These are phyloP conservation scores for Tenebrio molitor DNA, from an alignment of 1,140 invertebrate species.

Conservation along the genomic window DNA sequence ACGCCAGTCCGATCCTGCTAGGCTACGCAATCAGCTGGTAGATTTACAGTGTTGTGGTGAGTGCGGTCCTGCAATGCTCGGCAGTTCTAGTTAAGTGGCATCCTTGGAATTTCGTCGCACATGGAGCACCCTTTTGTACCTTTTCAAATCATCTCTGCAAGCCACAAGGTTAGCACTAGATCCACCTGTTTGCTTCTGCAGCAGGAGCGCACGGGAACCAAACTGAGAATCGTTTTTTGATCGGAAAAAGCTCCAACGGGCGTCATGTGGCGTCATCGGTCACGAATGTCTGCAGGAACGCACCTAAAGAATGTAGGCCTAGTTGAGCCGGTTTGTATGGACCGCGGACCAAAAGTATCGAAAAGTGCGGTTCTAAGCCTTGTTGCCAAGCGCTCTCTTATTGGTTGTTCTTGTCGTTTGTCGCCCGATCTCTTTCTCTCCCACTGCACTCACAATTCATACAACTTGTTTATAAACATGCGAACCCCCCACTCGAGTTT, in stretches of 20 bases:
- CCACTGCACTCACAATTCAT: constrained; percentile 31
- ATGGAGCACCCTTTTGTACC: constrained; percentile 22
- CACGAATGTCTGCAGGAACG: constrained; percentile 31
- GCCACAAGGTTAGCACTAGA: constrained; percentile 31
- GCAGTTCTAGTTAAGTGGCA: constrained; percentile 13
- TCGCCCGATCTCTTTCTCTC: constrained; percentile 43
- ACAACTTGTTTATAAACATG: constrained; percentile 52
- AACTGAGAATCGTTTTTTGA: constrained; percentile 1
- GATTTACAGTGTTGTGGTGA: constrained; percentile 12
- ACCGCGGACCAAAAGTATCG: constrained; percentile 47
- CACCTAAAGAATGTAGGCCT: constrained; percentile 32
- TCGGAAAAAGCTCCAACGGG: constrained; percentile 5
- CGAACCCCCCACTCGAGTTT: constrained; percentile 28
- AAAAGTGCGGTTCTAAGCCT: constrained; percentile 47
- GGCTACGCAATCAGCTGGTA: constrained; percentile 32
- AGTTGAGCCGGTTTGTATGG: constrained; percentile 47
- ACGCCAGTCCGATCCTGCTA: constrained; percentile 14
- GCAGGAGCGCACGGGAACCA: neutral
- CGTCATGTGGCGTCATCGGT: constrained; percentile 25
- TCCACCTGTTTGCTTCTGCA: constrained; percentile 27
- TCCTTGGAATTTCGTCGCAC: constrained; percentile 16
- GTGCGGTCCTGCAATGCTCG: constrained; percentile 29
- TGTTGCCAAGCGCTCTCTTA: constrained; percentile 51
- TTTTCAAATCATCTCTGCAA: neutral
- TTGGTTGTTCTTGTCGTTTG: constrained; percentile 44